Base-by-base conservation (phyloP, 2,797 vertebrate species). In the Capromys pilorides region DNA sequence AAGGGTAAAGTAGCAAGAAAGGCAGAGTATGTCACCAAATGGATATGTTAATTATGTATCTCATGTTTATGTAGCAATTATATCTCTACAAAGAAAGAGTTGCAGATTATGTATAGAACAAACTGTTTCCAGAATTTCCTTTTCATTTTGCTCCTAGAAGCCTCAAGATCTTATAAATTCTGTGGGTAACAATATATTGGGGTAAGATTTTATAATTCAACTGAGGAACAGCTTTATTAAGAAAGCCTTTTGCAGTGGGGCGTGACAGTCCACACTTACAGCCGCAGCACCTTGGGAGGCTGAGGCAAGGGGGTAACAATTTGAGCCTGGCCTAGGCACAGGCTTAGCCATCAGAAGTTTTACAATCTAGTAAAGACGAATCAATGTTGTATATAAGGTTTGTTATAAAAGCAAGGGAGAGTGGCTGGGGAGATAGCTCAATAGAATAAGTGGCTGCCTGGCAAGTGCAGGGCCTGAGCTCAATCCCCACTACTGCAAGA, bases 61-160 rank as follows among this genome's bases (percentile, higher is more conserved):
- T 62, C 90, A 67, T 66, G 85, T 91, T 49, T 73, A 33, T 75
- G 73, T 26, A 85, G 14, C 64, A 66, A 83, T 91, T 64, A 88
- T 79, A 84, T 8, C 84, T 64, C 36, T 16, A 73, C 71, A 78
- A 82, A 91, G 61, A 36, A 66, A 61, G 41, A 59, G 87, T 6
- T 54, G 19, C 22, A 39, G 18, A 67, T 39, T 59, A 39, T 73
- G 8, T 41, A 85, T 62, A 86, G 18, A 90, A 92, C 62, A 88
- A 82, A 59, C 16, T 3, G 33, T 84, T 84, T 81, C 45, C 78
- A 90, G n/a, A 71, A 73, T 73, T 73, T 78, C 33, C 59, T 67
- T 89, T 82, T 67, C 31, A 89, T 83, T 93, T 89, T 61, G 26
- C 86, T 57, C 45, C 77, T 41, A 33, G 87, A 93, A 90, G 41